Conservation (phyloP, 2,113 vertebrate species). For the Todiramphus saurophagus region DNA sequence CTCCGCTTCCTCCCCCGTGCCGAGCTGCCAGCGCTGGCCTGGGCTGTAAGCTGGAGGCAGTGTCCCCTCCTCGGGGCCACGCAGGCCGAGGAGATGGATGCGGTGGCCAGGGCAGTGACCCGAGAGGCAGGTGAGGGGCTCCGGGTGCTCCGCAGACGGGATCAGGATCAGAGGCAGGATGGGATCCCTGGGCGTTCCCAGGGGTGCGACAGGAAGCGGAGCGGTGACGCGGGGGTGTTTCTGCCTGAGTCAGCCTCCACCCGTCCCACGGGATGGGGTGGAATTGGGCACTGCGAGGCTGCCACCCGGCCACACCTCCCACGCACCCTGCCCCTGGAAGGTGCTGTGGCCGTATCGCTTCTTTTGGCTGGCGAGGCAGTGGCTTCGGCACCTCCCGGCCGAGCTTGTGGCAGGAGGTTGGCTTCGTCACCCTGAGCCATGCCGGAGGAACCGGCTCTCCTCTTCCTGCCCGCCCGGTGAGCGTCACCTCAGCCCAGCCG, state of each 20-base stretch:
- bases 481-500: background rate
- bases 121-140: background rate
- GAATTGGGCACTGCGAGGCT: background rate
- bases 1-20: background rate
- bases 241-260: constrained; percentile 12
- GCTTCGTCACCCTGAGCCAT: background rate
- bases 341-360: rapidly evolving
- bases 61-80: background rate
- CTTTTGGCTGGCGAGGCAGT: background rate
- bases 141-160: rapidly evolving
- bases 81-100: background rate
- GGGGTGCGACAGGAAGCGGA: background rate
- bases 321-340: rapidly evolving
- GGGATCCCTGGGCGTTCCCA: background rate
- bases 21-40: background rate
- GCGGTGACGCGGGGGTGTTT: background rate
- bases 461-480: background rate
- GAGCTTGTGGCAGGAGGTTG: background rate
- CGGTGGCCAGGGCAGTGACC: rapidly evolving
- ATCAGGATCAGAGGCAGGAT: background rate
- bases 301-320: rapidly evolving
- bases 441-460: constrained; percentile 1
- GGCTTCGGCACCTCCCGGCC: background rate
- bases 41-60: background rate
- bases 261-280: rapidly evolving